Percentiles rank a stretch among this genome's conserved stretches.
phyloP scores from a whole-genome alignment of 2,797 vertebrate genomes.

The Darevskia nairensis region DNA sequence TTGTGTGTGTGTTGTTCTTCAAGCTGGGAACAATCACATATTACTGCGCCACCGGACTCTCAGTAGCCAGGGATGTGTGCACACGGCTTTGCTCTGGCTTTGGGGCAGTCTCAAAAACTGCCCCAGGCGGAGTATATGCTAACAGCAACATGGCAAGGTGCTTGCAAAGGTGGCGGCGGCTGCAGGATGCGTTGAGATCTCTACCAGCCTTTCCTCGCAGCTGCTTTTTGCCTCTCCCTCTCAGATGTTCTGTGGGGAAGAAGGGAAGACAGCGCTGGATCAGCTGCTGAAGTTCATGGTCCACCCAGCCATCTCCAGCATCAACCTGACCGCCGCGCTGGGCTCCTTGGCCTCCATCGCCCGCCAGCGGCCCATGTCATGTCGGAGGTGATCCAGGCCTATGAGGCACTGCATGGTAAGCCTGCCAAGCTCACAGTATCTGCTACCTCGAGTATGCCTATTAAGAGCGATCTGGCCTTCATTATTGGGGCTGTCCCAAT shows the following conservation, averaged over 20 bases:
- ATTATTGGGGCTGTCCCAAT: not conserved
- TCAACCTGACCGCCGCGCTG: constrained; percentile 93
- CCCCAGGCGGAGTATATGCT: too few species aligned
- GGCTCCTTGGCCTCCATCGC: constrained; percentile 93
- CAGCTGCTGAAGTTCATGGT: constrained; percentile 97
- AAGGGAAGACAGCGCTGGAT: constrained; percentile 89
- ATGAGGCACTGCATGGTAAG: constrained; percentile 92
- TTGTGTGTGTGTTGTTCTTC: too few species aligned
- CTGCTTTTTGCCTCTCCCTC: not conserved
- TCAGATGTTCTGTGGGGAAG: constrained; percentile 86
- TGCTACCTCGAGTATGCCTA: accelerated
- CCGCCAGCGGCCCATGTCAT: constrained; percentile 95
- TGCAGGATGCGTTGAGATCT: not conserved
- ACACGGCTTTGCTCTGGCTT: too few species aligned
- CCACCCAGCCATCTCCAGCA: constrained; percentile 95
- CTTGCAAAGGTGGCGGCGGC: not conserved
- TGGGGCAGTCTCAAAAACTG: too few species aligned
- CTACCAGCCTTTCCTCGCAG: accelerated
- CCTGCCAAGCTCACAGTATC: not conserved
- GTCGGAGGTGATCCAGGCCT: constrained; percentile 96
- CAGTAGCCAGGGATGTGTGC: too few species aligned
- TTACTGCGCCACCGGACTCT: too few species aligned
- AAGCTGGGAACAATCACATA: too few species aligned
- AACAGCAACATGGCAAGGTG: too few species aligned
- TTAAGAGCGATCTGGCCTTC: not conserved